A percentile compares a stretch with the other conserved stretches of the same genome.
Evolutionary conservation across 2,888 invertebrate genomes (phyloP).

Genomic region (Merodon equestris): DNA sequence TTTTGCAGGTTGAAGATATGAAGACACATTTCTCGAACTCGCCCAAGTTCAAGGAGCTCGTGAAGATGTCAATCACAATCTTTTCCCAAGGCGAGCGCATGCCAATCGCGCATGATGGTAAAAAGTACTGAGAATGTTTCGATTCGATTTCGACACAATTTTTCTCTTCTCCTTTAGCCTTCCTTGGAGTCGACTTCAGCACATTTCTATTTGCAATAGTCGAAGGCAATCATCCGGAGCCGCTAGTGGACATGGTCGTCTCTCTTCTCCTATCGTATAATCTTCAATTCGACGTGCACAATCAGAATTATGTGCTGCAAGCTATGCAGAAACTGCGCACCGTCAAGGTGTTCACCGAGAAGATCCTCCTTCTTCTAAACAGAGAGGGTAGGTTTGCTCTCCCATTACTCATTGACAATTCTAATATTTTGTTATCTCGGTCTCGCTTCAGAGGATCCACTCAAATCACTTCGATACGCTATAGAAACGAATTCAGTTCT

Average conservation of each 20-base stretch:
- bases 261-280: slow-evolving; percentile 93
- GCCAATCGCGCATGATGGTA: slow-evolving; percentile 93
- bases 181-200: slow-evolving; percentile 90
- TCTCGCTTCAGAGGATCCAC: slow-evolving; percentile 87
- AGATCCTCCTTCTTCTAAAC: slow-evolving; percentile 91
- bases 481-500: slow-evolving; percentile 91
- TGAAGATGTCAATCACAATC: slow-evolving; percentile 91
- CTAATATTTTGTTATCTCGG: slow-evolving; percentile 3
- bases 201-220: slow-evolving; percentile 89
- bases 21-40: slow-evolving; percentile 88
- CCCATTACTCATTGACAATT: background rate
- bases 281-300: slow-evolving; percentile 86
- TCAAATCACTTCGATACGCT: slow-evolving; percentile 90
- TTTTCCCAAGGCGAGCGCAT: slow-evolving; percentile 94
- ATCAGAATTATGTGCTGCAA: slow-evolving; percentile 86
- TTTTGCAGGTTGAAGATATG: slow-evolving; percentile 83
- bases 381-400: slow-evolving; percentile 92
- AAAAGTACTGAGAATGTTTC: slow-evolving; percentile 62
- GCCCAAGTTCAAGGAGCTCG: slow-evolving; percentile 89
- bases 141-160: background rate
- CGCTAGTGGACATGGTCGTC: slow-evolving; percentile 90
- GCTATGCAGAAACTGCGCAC: slow-evolving; percentile 84
- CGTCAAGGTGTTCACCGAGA: slow-evolving; percentile 94
- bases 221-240: slow-evolving; percentile 91
- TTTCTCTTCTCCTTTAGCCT: slow-evolving; percentile 80